Base-by-base conservation (phyloP, 1,140 invertebrate genomes). In the Archivesica marissinica region DNA sequence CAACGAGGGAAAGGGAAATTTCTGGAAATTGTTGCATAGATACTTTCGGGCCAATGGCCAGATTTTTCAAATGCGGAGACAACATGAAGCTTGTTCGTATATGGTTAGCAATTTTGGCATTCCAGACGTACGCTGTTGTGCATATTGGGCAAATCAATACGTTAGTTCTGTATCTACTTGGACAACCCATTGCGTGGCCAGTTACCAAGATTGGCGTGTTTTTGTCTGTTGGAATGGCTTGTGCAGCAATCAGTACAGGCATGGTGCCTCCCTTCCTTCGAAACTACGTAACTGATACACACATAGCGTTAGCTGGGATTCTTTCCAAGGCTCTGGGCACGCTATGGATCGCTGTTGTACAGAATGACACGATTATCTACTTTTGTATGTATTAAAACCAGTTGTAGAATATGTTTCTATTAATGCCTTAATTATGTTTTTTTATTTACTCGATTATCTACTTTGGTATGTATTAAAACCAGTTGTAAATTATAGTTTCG, bases 291-390 rank as follows among this genome's bases (percentile, higher is more conserved):
- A 89, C 91, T 11, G 91, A 93, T 38, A 90, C 87, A 13, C 90
- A 85, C 61, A 92, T 93, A 17, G 88, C 89, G 2, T 90, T 92
- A 68, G 83, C 89, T 64, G 92, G 92, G 79, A 88, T 90, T n/a
- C 82, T 89, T n/a, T 93, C 92, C 20, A 93, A 93, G 68, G 91
- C 91, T 23, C 44, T 91, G n/a, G 92, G 92, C 56, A 93, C 91
- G 0, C 54, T 93, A 23, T 93, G 92, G 92, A 89, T 93, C 79
- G 90, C 91, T 76, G 89, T 92, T 11, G 86, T 92, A 23, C 88
- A 90, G 15, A 92, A 91, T 89, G 91, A 91, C 70, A 89, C 90
- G 3, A 80, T 91, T 1, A 70, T 92, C 6, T 92, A 92, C 81
- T 91, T 92, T 89, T 87, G 92, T 92, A 90, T 89, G 88, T 80